phyloP scores from a whole-genome alignment of 2,888 invertebrate species.

The Trachelus iudaicus region DNA sequence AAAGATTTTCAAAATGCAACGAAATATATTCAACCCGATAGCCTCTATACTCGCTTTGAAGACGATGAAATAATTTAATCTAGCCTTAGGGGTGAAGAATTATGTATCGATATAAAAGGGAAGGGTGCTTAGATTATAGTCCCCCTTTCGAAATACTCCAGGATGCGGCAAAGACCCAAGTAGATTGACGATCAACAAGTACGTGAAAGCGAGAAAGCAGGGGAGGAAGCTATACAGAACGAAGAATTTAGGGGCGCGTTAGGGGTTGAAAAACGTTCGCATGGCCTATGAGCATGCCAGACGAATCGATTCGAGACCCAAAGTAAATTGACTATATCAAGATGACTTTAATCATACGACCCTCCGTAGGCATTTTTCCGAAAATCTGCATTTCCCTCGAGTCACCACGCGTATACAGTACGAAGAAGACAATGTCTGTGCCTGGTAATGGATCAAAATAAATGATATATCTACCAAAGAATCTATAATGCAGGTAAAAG shows the following conservation, averaged over 20 bases:
- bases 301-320: constrained; percentile 28
- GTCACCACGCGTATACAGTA: too few relatives aligned
- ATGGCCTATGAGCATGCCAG: constrained; percentile 21
- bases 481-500: too few relatives aligned
- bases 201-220: background rate
- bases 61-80: background rate
- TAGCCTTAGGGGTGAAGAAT: background rate
- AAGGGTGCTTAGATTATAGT: background rate
- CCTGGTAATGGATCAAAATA: too few relatives aligned
- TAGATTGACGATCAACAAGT: constrained; percentile 8
- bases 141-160: background rate
- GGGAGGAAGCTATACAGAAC: background rate
- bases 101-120: background rate
- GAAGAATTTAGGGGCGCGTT: constrained; percentile 14
- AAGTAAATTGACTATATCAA: background rate
- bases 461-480: too few relatives aligned
- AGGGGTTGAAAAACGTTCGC: constrained; percentile 23
- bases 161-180: background rate
- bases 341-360: background rate
- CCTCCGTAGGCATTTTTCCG: background rate
- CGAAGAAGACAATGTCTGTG: too few relatives aligned
- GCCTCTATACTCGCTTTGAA: background rate
- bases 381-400: too few relatives aligned
- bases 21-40: background rate
- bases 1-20: background rate